Evolutionary conservation across 2,113 vertebrate species (phyloP), one percentile per base, ranked within the genome.

Genomic region (Salvator merianae): DNA sequence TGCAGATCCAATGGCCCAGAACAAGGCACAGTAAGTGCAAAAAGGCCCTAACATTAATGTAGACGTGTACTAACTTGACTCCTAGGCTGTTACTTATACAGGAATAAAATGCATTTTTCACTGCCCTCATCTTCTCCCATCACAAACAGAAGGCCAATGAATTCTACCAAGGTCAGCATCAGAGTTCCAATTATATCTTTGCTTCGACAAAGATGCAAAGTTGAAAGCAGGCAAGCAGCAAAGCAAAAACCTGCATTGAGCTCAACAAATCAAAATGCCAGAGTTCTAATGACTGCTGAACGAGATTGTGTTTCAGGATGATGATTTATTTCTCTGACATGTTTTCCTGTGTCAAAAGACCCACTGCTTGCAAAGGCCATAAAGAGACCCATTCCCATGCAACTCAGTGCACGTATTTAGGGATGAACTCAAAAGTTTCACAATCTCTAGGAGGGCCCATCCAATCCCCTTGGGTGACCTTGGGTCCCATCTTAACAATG

Each of bases 351-450:
- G 94, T 96, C 82, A 98, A 94, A 90, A 98, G 95, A 50, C 96
- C 96, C n/a, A 98, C 95, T 0, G 95, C 97, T 82, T 98, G 97
- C 59, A 97, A 93, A 0, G 66, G 50, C 34, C 38, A 97, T 96
- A 3, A 92, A 89, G 47, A 94, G 84, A 97, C 95, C 97, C 98
- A 98, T 73, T 91, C 93, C 20, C 91, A 94, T 34, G 97, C 78
- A 13, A 20, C 14, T 18, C 55, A 59, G 18, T 59, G 55, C n/a
- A 4, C 14, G 18, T 20, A 20, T 59, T 59, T 59, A 4, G 55
- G 55, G 14, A 20, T 16, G 18, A 59, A 16, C 16, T 59, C 18
- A 59, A 59, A 59, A 59, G 53, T 59, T 59, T 59, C 14, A 59
- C 55, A 59, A 53, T 14, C 55, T 59, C 55, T 59, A 20, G 55